Evolutionary conservation across 2,797 vertebrate species (phyloP), one percentile per base, ranked within the genome.

Genomic region (Tiaroga cobitis): DNA sequence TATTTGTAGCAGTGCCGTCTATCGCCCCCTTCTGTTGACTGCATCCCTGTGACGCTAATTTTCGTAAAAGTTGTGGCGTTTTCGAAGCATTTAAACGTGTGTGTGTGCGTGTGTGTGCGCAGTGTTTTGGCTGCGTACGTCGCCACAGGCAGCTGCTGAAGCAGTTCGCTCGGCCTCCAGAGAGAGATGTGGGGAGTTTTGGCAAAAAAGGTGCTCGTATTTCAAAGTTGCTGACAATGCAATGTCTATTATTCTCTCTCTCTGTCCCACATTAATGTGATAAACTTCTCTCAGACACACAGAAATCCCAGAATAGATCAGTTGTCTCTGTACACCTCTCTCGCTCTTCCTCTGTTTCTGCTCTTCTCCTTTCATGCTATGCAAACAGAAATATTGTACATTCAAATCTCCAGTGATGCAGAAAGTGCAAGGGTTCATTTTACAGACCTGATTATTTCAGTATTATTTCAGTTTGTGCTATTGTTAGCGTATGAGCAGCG

Each of bases 161-260:
- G 54, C 63, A 7, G 56, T 80, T 85, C 65, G 54, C 63, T 26
- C 1, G 10, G 39, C 26, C 74, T 83, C 59, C 61, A n/a, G 73
- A 84, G 82, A 83, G 82, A 49, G 77, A 65, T 56, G 49, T 56
- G 61, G 41, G 34, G 46, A 84, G 73, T 39, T 68, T 39, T 77
- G 82, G 82, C 54, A 5, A 46, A 65, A 73, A 46, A 81, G 81
- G 63, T 24, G 46, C 80, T 82, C 84, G 75, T 86, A 88, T 88
- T 86, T 88, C 84, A 77, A 72, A 84, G 81, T 21, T 77, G 82
- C 82, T 84, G 82, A 83, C 82, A 85, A 59, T 59, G 80, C 80
- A 70, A 2, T 81, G 65, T 72, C 77, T 85, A 63, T 85, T 51
- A 73, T 80, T 85, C 46, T 75, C 68, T 72, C 63, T 81, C 68